These are phyloP conservation scores for Borostomias antarcticus DNA, from an alignment of 2,797 vertebrate genomes.

Conservation along the genomic window DNA sequence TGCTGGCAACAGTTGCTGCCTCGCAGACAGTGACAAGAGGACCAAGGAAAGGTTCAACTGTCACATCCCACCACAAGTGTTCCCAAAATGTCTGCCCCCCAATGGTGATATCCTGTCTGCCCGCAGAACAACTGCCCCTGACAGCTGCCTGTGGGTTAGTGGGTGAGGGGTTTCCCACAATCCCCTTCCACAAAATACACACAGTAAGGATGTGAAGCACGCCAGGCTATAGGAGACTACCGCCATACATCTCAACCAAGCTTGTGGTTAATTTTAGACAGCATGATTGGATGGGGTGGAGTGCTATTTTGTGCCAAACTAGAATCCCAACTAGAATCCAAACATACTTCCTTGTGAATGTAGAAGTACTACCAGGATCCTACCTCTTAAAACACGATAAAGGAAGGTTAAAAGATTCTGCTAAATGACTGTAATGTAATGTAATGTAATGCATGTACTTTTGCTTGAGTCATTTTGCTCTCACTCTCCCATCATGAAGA, in stretches of 20 bases:
- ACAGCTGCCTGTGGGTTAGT: constrained; percentile 45
- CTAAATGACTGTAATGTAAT: too few species aligned
- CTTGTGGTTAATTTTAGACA: too few species aligned
- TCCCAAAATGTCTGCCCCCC: constrained; percentile 31
- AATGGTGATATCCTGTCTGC: constrained; percentile 31
- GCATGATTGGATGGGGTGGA: background rate
- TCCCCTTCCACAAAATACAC: constrained; percentile 10
- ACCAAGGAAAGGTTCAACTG: constrained; percentile 36
- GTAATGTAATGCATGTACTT: too few species aligned
- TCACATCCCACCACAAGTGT: constrained; percentile 46
- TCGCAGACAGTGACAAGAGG: constrained; percentile 37
- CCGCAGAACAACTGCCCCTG: constrained; percentile 44
- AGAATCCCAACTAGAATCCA: too few species aligned
- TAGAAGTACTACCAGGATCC: too few species aligned
- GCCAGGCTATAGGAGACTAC: background rate
- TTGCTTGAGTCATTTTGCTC: too few species aligned
- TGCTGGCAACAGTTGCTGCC: constrained; percentile 53
- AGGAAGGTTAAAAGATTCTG: too few species aligned
- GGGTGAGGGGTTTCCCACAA: constrained; percentile 26
- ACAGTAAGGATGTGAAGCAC: background rate
- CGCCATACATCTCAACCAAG: background rate
- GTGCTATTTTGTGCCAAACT: background rate
- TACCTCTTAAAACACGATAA: background rate
- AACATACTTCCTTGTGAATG: too few species aligned
- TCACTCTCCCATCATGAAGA: too few species aligned